These are phyloP conservation scores for Ferrisia virgata DNA, from an alignment of 2,888 invertebrate species.

Conservation along the genomic window DNA sequence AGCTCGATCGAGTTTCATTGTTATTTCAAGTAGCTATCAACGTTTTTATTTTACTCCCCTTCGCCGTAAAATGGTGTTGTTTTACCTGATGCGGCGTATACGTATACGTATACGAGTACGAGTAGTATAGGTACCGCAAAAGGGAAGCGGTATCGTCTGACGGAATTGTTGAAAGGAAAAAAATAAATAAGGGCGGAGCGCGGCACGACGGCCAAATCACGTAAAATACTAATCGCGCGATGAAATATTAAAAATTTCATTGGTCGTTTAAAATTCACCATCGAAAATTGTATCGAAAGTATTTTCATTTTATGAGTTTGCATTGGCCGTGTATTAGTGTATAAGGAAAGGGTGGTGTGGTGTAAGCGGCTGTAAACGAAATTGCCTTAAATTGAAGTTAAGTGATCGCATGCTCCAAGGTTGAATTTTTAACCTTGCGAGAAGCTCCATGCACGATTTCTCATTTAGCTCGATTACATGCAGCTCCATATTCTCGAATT, in stretches of 20 bases:
- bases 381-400: slow-evolving; percentile 26
- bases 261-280: neutral
- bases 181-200: neutral
- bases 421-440: slow-evolving; percentile 29
- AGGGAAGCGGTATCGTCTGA: too few relatives aligned
- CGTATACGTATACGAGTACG: too few relatives aligned
- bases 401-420: slow-evolving; percentile 36
- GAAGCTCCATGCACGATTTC: slow-evolving; percentile 26
- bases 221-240: neutral
- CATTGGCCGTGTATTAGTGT: neutral
- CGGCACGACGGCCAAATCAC: neutral
- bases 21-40: neutral
- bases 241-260: slow-evolving; percentile 11
- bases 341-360: too few relatives aligned
- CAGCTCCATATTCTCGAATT: slow-evolving; percentile 20
- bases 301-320: slow-evolving; percentile 16
- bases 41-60: too few relatives aligned
- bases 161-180: too few relatives aligned
- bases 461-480: slow-evolving; percentile 28
- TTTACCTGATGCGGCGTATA: neutral
- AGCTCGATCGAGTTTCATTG: neutral
- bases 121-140: too few relatives aligned
- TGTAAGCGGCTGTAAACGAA: neutral
- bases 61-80: neutral
- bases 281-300: slow-evolving; percentile 25